Percentiles rank a stretch among this genome's conserved stretches.
Conservation (phyloP, 2,797 vertebrate species). For the Pipistrellus kuhlii region DNA sequence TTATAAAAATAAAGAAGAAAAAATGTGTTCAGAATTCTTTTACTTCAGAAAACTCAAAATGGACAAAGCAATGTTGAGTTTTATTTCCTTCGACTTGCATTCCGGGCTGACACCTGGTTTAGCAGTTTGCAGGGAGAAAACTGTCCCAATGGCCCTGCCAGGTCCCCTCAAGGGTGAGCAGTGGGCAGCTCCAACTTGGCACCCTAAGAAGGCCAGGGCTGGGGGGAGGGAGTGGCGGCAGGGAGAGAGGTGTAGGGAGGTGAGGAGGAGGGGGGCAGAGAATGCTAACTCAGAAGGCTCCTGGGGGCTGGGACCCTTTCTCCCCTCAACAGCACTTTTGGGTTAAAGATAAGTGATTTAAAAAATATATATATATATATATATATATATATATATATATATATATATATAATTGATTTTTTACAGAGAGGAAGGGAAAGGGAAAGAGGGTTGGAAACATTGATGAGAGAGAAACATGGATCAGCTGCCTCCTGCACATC, state of each 20-base stretch:
- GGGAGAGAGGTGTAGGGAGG: too few species aligned
- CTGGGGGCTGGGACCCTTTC: neutral
- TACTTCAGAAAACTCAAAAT: neutral
- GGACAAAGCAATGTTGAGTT: neutral
- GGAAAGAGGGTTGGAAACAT: too few species aligned
- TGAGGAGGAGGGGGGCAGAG: too few species aligned
- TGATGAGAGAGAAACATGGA: too few species aligned
- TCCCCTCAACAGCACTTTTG: neutral
- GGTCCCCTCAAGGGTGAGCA: neutral
- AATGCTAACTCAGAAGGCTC: neutral
- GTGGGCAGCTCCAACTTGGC: neutral
- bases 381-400: too few species aligned
- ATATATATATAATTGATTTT: too few species aligned
- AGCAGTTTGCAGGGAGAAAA: neutral
- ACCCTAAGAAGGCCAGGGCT: neutral
- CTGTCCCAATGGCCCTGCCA: neutral
- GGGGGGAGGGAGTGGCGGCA: neutral
- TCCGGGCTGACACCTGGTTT: neutral
- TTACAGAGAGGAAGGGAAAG: too few species aligned
- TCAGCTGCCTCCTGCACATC: too few species aligned
- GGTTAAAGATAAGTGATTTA: neutral
- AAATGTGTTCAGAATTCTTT: neutral
- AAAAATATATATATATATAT: too few species aligned
- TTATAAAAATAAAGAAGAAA: conserved; percentile 13
- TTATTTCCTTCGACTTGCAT: neutral